Conservation (phyloP, 2,888 invertebrate genomes). For the Syrista parreyssii region DNA sequence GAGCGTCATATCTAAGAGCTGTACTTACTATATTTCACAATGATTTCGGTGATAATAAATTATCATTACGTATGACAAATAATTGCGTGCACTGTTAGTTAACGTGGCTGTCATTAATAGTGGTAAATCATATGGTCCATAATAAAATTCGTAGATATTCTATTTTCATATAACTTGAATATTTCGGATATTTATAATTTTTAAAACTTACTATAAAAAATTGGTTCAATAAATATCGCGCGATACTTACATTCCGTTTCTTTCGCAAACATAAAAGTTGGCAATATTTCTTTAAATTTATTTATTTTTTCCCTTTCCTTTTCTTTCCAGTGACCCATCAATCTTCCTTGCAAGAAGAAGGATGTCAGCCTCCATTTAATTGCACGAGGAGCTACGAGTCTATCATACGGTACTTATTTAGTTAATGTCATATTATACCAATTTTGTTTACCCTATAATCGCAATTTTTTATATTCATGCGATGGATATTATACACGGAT, state of each 20-base stretch:
- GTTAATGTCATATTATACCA: not conserved
- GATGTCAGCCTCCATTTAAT: not conserved
- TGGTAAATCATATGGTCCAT: no score
- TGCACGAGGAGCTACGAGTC: not conserved
- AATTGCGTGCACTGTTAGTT: not conserved
- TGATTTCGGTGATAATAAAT: not conserved
- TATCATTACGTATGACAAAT: not conserved
- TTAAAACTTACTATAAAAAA: no score
- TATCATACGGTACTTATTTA: not conserved
- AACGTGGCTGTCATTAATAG: not conserved
- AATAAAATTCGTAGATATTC: no score
- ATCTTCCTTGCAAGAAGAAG: not conserved
- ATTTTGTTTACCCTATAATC: constrained; percentile 12
- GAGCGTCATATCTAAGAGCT: not conserved
- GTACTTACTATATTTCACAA: not conserved
- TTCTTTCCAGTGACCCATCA: not conserved
- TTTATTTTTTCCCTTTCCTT: not conserved
- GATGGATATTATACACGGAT: not conserved
- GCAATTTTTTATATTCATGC: not conserved
- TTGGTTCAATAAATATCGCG: no score
- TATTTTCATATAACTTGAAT: no score
- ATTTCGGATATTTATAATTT: no score
- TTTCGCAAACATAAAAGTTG: not conserved
- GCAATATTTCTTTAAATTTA: not conserved
- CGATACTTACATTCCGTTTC: not conserved